These are phyloP conservation scores for Etheostoma nigrum DNA, from an alignment of 2,797 vertebrate genomes.

Conservation along the genomic window DNA sequence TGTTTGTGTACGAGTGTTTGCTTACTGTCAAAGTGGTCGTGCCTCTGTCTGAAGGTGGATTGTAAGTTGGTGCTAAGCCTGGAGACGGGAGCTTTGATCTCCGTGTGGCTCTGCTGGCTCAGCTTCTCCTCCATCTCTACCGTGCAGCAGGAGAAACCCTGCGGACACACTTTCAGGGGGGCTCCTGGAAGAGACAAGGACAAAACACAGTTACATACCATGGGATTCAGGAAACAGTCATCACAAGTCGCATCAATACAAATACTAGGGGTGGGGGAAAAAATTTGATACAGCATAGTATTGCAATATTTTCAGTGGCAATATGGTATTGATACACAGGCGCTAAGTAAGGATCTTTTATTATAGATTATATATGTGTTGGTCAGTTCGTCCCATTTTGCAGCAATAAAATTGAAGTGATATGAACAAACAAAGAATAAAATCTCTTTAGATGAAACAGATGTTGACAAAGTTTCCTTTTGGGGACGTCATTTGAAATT, in stretches of 20 bases:
- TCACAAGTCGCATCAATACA: neutral
- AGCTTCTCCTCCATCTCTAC: constrained; percentile 98
- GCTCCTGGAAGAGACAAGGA: constrained; percentile 85
- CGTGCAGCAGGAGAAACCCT: constrained; percentile 96
- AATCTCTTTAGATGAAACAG: too few relatives aligned
- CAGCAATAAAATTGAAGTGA: too few relatives aligned
- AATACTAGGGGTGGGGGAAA: neutral
- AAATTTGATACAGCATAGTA: too few relatives aligned
- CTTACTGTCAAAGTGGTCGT: constrained; percentile 97
- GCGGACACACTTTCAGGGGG: constrained; percentile 94
- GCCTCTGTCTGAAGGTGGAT: constrained; percentile 90
- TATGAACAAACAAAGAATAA: too few relatives aligned
- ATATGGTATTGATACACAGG: too few relatives aligned
- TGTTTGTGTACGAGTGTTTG: constrained; percentile 55
- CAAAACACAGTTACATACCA: neutral
- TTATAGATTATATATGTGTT: too few relatives aligned
- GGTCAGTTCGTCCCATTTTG: too few relatives aligned
- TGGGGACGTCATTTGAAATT: too few relatives aligned
- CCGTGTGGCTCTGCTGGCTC: constrained; percentile 91
- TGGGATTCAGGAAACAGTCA: neutral
- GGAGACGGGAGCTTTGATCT: constrained; percentile 90
- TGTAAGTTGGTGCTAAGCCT: constrained; percentile 91
- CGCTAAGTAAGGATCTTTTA: too few relatives aligned
- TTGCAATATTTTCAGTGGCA: too few relatives aligned
- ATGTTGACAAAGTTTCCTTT: too few relatives aligned